Evolutionary conservation across 2,113 vertebrate species (phyloP).

Genomic region (Dolichotis patagonum): DNA sequence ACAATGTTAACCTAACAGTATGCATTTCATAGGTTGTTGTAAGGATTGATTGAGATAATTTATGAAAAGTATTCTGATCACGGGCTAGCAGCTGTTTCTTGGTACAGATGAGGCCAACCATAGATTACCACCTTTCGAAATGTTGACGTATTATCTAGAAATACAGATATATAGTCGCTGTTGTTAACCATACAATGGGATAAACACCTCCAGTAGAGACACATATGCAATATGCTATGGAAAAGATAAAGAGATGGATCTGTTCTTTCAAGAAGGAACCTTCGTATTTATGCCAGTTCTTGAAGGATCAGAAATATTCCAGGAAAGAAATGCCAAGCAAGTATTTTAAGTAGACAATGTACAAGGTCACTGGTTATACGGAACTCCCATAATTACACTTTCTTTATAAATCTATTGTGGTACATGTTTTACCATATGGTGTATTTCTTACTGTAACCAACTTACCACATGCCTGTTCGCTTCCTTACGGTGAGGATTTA

Average conservation of each 20-base stretch:
- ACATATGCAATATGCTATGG: not conserved
- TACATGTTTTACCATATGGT: not conserved
- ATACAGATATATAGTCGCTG: not conserved
- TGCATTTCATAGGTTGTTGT: not conserved
- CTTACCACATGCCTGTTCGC: not conserved
- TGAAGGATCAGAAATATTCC: not conserved
- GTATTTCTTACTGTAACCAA: not conserved
- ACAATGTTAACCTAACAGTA: not conserved
- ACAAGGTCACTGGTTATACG: not conserved
- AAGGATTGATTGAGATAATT: not conserved
- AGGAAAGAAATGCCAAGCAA: not conserved
- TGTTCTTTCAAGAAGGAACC: not conserved
- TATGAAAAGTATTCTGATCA: not conserved
- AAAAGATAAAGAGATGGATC: not conserved
- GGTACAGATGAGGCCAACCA: not conserved
- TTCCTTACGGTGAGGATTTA: not conserved
- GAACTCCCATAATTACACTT: not conserved
- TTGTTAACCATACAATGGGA: not conserved
- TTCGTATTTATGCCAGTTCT: not conserved
- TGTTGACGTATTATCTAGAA: not conserved
- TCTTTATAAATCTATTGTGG: not conserved
- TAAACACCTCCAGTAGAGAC: not conserved
- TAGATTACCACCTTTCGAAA: not conserved
- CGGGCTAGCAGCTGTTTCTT: not conserved
- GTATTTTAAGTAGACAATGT: not conserved